Evolutionary conservation across 2,888 invertebrate species (phyloP), one percentile per base, ranked within the genome.

Genomic region (Apoda limacodes): DNA sequence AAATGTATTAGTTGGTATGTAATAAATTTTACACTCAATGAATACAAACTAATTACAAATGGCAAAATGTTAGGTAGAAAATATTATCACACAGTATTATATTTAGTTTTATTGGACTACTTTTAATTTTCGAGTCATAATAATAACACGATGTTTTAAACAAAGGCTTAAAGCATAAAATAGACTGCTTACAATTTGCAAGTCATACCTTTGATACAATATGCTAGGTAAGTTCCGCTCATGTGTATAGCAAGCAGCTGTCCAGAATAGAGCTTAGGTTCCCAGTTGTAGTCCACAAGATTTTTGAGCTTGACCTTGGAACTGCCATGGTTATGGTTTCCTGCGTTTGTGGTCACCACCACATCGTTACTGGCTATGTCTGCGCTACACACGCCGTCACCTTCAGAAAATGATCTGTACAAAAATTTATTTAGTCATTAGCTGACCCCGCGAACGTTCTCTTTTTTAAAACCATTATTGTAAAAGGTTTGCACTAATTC

Each of bases 261-360:
- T 0, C 97, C 96, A 1, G 88, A 83, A 52, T 95, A 94, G 57
- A 91, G 90, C 50, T 89, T 88, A 25, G 89, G 85, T 60, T 96
- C 96, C 97, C 97, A 97, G 44, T 90, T 91, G 64, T 92, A 96
- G 55, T 95, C 95, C 12, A 95, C 95, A 26, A 95, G 85, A 62
- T 92, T 93, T 53, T 89, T 91, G 24, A 95, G 85, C 60, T 94
- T 95, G 13, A 97, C 92, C 75, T 94, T 92, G 1, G 93, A 94
- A 60, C 92, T 92, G 24, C 93, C 93, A 52, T 90, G 90, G 50
- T 87, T 86, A 52, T 90, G 91, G 40, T 82, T 85, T 7, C 90
- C 90, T 5, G 87, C 80, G 32, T 86, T 88, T 17, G 90, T 88
- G 33, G 86, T 81, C 15, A 93, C 84, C 32, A 85, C 83, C 9